Evolutionary conservation across 1,140 invertebrate species (phyloP), one percentile per base, ranked within the genome.

Genomic region (Gryon sp.): DNA sequence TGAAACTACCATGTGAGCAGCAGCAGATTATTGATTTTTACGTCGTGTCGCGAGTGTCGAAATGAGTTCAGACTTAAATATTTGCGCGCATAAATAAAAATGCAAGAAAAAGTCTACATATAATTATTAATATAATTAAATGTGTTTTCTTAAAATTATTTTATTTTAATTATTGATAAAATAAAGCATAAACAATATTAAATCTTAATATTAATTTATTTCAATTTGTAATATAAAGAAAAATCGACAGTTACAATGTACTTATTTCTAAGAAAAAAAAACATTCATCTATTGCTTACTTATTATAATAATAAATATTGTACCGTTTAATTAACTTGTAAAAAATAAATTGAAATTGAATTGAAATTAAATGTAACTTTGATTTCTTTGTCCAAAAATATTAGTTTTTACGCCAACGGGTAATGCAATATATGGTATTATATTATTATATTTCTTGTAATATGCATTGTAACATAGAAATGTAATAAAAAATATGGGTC

Each of bases 21-120:
- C 32, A 75, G 48, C 62, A 62, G 41, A 34, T n/a, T 75, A 75
- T 75, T 68, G 72, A 75, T 75, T 75, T 75, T 53, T 55, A 38
- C 45, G 62, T 36, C 9, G 36, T 16, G 62, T 68, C 41, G 53
- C 55, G 26, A 62, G 53, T 38, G 48, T 46, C 41, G 57, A 62
- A 15, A 19, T 36, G 38, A 60, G 4, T 53, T 32, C 12, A 18
- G 24, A 46, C 45, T 66, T 65, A 32, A 74, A 66, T 68, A 57
- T 68, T 68, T 20, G 46, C 55, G 69, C 72, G 62, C 62, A 65
- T 11, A 55, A n/a, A 4, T 55, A 15, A 19, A n/a, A n/a, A n/a
- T n/a, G 16, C 36, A 16, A 12, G 6, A 28, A 2, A 28, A 38
- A 1, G 4, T 2, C 5, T 18, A 38, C 36, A 38, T 4, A 4